A percentile compares a stretch with the other conserved stretches of the same genome.
These are phyloP conservation scores for Lithobates pipiens DNA, from an alignment of 2,797 vertebrate species.

Conservation along the genomic window DNA sequence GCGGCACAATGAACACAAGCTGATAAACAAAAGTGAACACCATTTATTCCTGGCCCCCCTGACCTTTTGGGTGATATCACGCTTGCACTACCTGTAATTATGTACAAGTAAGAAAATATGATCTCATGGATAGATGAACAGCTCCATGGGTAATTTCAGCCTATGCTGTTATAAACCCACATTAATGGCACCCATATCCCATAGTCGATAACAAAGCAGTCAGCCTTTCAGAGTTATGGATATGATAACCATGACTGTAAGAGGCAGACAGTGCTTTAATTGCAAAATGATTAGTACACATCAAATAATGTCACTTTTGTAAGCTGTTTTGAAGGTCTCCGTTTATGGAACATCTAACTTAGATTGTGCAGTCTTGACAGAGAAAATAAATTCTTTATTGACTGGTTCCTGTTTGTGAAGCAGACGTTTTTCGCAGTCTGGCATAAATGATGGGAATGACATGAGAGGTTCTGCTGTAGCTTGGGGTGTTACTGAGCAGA, in stretches of 20 bases:
- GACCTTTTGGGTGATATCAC: not conserved
- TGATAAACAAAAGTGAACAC: not conserved
- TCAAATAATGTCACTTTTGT: slow-evolving; percentile 27
- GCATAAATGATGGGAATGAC: slow-evolving; percentile 55
- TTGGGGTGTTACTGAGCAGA: slow-evolving; percentile 48
- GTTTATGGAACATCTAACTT: slow-evolving; percentile 45
- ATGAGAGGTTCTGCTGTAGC: slow-evolving; percentile 37
- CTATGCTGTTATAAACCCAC: not conserved
- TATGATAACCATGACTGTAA: slow-evolving; percentile 12
- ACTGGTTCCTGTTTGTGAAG: slow-evolving; percentile 41
- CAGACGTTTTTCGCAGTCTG: slow-evolving; percentile 36
- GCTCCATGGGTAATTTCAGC: slow-evolving; percentile 22
- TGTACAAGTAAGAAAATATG: not conserved
- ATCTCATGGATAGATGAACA: not conserved
- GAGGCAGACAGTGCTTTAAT: slow-evolving; percentile 46
- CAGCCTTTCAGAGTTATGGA: slow-evolving; percentile 19
- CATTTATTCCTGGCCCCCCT: not conserved
- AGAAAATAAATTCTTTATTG: slow-evolving; percentile 50
- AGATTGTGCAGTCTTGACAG: slow-evolving; percentile 37
- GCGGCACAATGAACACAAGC: too few relatives aligned
- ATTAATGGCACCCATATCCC: not conserved
- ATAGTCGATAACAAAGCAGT: not conserved
- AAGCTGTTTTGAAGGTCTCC: slow-evolving; percentile 7
- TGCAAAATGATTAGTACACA: slow-evolving; percentile 34
- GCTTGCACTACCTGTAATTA: not conserved